A percentile compares a stretch with the other conserved stretches of the same genome.
These are phyloP conservation scores for Hymenochirus boettgeri DNA, from an alignment of 2,113 vertebrate species.

Conservation along the genomic window DNA sequence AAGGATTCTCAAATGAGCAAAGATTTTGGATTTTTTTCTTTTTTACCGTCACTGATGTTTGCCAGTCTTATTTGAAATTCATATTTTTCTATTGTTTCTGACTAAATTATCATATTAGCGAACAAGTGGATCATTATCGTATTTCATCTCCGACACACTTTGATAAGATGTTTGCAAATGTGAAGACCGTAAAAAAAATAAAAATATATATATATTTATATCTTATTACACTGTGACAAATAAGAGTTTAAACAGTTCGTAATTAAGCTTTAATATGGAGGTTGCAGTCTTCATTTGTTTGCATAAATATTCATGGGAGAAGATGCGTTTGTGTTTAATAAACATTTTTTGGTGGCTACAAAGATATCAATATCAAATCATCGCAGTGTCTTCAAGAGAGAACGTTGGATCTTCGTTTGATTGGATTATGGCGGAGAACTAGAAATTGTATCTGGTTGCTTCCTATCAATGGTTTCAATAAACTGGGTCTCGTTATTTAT, in stretches of 20 bases:
- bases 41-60: conserved; percentile 7
- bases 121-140: conserved; percentile 38
- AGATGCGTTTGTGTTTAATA: conserved; percentile 21
- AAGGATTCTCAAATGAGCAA: conserved; percentile 33
- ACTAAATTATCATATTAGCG: conserved; percentile 43
- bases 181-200: conserved; percentile 35
- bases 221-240: conserved; percentile 36
- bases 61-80: conserved; percentile 40
- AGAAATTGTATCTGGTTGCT: background rate
- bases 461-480: no score
- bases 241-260: conserved; percentile 39
- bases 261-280: conserved; percentile 40
- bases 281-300: conserved; percentile 30
- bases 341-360: conserved; percentile 26
- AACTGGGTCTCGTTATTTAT: no score
- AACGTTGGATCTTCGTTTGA: background rate
- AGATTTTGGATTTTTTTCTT: conserved; percentile 15
- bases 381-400: background rate
- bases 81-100: conserved; percentile 43
- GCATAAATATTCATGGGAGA: conserved; percentile 33
- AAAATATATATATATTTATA: no score
- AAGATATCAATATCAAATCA: conserved; percentile 14
- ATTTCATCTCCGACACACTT: conserved; percentile 42
- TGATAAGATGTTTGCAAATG: conserved; percentile 42
- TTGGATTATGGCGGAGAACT: background rate